Conservation (phyloP, 2,113 vertebrate genomes). For the Rhadina sibilatrix region DNA sequence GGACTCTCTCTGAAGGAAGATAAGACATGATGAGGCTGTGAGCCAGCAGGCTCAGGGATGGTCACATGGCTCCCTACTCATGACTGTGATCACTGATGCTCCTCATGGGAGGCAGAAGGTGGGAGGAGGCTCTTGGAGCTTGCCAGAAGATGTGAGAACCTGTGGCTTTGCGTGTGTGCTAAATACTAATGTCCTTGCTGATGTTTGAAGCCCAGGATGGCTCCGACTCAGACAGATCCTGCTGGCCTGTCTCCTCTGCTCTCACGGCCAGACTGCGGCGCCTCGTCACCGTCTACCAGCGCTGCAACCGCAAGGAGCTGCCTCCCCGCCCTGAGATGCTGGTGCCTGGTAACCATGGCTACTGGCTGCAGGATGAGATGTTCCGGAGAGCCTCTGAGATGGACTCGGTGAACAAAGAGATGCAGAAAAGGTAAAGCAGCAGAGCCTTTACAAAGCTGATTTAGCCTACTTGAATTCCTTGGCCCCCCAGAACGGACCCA, state of each 20-base stretch:
- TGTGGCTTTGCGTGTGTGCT: neutral
- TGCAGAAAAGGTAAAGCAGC: constrained; percentile 86
- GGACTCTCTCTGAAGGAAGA: neutral
- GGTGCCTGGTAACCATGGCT: constrained; percentile 82
- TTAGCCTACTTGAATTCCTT: neutral
- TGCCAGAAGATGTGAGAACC: neutral
- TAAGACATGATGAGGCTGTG: neutral
- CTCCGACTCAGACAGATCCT: constrained; percentile 84
- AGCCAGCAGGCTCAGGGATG: neutral
- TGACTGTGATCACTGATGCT: neutral
- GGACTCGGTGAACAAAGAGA: constrained; percentile 89
- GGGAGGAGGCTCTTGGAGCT: neutral
- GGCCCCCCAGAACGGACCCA: neutral
- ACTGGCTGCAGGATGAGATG: constrained; percentile 93
- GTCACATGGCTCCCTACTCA: neutral
- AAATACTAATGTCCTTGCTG: constrained; percentile 76
- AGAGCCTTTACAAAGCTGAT: neutral
- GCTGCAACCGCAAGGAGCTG: constrained; percentile 92
- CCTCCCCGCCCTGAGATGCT: constrained; percentile 84
- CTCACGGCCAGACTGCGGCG: constrained; percentile 91
- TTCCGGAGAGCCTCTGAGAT: constrained; percentile 86
- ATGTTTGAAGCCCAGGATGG: constrained; percentile 86
- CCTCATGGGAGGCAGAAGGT: neutral
- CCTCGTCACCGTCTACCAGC: constrained; percentile 94
- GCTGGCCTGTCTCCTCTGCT: constrained; percentile 91